Conservation (phyloP, 53 echinoderm and acorn worm genomes). For the Stichopus horrens region DNA sequence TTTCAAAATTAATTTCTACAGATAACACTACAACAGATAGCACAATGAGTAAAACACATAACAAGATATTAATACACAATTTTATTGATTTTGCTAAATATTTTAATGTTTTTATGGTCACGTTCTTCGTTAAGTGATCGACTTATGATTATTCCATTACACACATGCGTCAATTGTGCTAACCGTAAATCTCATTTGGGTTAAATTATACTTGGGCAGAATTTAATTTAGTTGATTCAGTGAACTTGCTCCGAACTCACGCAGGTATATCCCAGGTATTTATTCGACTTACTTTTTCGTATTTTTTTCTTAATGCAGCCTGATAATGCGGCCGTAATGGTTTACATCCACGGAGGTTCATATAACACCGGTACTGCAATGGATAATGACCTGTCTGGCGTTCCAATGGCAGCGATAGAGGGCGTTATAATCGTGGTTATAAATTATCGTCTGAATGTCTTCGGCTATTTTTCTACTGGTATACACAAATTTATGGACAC, state of each 20-base stretch:
- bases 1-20: too few species aligned
- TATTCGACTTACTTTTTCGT: neutral
- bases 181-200: too few species aligned
- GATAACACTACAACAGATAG: too few species aligned
- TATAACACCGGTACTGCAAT: constrained; percentile 57
- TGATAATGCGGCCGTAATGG: constrained; percentile 65
- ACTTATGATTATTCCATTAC: too few species aligned
- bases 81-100: too few species aligned
- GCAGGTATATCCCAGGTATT: neutral
- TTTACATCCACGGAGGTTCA: constrained; percentile 76
- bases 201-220: too few species aligned
- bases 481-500: neutral
- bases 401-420: constrained; percentile 58
- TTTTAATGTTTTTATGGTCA: too few species aligned
- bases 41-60: too few species aligned
- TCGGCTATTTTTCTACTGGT: constrained; percentile 70
- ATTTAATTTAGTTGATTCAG: neutral
- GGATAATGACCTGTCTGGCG: constrained; percentile 50
- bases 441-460: constrained; percentile 72
- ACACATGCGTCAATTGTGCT: too few species aligned
- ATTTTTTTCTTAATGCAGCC: constrained; percentile 35
- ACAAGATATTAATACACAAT: too few species aligned
- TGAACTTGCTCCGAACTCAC: neutral
- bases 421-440: constrained; percentile 68
- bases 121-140: too few species aligned